Conservation (phyloP, 2,797 vertebrate species). For the Macrochelys suwanniensis region DNA sequence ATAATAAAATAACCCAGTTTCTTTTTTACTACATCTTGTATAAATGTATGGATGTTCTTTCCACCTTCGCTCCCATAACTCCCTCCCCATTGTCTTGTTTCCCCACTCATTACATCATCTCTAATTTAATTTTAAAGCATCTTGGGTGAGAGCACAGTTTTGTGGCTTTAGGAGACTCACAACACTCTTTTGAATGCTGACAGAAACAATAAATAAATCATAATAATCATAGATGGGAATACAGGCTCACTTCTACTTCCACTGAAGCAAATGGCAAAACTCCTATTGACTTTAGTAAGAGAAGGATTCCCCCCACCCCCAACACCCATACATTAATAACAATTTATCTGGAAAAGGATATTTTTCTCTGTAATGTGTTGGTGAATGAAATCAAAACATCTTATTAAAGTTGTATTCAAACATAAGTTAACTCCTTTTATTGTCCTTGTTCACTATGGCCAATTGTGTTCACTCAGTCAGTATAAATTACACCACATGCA, state of each 20-base stretch:
- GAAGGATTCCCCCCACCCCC: background rate
- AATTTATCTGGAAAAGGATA: background rate
- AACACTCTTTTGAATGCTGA: background rate
- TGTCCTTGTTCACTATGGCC: background rate
- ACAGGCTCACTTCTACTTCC: background rate
- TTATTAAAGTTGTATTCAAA: background rate
- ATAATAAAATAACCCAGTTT: slow-evolving; percentile 58
- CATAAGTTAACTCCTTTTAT: background rate
- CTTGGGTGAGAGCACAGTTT: background rate
- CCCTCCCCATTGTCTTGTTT: background rate
- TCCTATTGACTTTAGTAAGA: background rate
- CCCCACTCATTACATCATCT: slow-evolving; percentile 40
- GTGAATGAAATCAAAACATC: background rate
- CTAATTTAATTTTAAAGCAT: background rate
- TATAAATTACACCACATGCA: background rate
- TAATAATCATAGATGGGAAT: background rate
- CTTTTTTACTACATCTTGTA: slow-evolving; percentile 58
- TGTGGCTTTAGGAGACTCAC: background rate
- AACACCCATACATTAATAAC: background rate
- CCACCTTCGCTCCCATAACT: slow-evolving; percentile 17
- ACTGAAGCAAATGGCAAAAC: background rate
- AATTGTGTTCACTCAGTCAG: background rate
- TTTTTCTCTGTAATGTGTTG: background rate
- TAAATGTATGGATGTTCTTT: slow-evolving; percentile 64
- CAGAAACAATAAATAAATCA: background rate